Base-by-base conservation (phyloP, 2,888 invertebrate genomes). In the Trileptium ribeirensis region DNA sequence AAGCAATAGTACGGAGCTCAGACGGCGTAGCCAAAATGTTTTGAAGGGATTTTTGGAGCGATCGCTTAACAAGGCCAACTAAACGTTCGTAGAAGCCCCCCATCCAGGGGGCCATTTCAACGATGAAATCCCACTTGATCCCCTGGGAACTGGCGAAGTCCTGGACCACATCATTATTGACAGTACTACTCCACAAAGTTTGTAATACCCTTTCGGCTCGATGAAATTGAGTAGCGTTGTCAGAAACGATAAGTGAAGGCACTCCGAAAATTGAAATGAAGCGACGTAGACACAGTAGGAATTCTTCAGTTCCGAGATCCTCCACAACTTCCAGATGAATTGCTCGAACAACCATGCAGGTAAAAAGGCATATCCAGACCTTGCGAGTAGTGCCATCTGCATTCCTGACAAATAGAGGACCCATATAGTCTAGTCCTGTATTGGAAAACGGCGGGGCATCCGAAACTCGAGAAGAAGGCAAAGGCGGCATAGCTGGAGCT, bases 11-110 rank as follows among this genome's bases (percentile, higher is more conserved):
- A 51, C 51, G 51, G 24, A 51, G 51, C 51, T 51, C 51, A 15
- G 51, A 51, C 51, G 51, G 51, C 51, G 51, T 15, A 51, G 24
- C 51, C 24, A 51, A 51, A 8, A 51, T 15, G 51, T 51, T 51
- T 51, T 51, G 51, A 24, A 51, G 51, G 24, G 8, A 51, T 51
- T 51, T 51, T 51, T 51, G 8, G 8, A 51, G 51, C 51, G 51
- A 51, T 8, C 82, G 81, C 83, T 90, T 90, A 2, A 89, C 64
- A 2, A 88, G 78, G 2, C 87, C 85, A 19, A 89, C 85, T 2
- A 90, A 82, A 29, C 89, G 83, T 84, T 90, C 89, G 86, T 88
- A 90, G 84, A 87, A 88, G 64, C 90, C 89, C 78, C 89, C 89
- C 89, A 88, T 88, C 89, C 90, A 90, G 0, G 89, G 84, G 1